Percentiles rank a stretch among this genome's conserved stretches.
phyloP scores from a whole-genome alignment of 1,140 invertebrate genomes.

The Sesamia nonagrioides region DNA sequence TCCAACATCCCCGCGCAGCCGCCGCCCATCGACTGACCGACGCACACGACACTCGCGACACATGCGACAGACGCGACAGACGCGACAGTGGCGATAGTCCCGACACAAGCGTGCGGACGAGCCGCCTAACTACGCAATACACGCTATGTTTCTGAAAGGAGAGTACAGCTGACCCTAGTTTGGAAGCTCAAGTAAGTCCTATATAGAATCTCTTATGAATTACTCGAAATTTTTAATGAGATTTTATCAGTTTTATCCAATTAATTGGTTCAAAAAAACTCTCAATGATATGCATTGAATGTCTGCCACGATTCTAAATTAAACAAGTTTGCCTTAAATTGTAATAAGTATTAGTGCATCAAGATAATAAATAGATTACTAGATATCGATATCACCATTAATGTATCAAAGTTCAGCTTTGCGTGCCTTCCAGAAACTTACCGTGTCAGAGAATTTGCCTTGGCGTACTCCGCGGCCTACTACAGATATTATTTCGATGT shows the following conservation, averaged over 20 bases:
- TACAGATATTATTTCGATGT: constrained; percentile 21
- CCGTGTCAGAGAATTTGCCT: constrained; percentile 30
- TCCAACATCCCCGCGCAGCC: constrained; percentile 92
- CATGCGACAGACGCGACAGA: constrained; percentile 94
- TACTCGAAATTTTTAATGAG: background rate
- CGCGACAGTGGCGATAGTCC: constrained; percentile 20
- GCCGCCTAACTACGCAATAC: constrained; percentile 14
- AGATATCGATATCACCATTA: no score
- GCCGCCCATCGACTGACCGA: constrained; percentile 92
- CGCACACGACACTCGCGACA: background rate
- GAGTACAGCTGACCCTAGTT: background rate
- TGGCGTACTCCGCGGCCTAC: constrained; percentile 24
- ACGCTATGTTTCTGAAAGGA: constrained; percentile 12
- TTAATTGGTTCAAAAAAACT: background rate
- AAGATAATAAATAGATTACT: background rate
- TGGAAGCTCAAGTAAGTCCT: background rate
- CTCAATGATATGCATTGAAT: background rate
- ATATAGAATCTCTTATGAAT: constrained; percentile 10
- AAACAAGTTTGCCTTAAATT: constrained; percentile 2
- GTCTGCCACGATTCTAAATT: background rate
- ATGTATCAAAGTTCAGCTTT: background rate
- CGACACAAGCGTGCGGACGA: background rate
- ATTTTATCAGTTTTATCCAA: background rate
- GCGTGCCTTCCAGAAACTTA: constrained; percentile 8
- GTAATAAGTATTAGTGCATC: background rate